phyloP scores from a whole-genome alignment of 1,140 invertebrate genomes.

The Druon quercuslanigerum region DNA sequence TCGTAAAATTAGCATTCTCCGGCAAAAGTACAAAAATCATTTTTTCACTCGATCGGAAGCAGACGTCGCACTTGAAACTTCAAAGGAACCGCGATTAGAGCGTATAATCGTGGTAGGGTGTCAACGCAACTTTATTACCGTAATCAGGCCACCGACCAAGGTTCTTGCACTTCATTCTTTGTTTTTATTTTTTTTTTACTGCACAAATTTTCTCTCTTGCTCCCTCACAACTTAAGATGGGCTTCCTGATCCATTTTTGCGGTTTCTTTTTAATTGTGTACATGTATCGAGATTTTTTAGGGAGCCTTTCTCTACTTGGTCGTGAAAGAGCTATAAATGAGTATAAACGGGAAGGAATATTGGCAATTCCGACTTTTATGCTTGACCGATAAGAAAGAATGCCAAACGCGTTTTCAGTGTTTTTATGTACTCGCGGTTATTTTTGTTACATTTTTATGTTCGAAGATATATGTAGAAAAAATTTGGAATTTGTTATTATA shows the following conservation, averaged over 20 bases:
- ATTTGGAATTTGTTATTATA: too few relatives aligned
- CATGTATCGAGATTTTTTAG: neutral
- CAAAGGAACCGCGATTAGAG: constrained; percentile 2
- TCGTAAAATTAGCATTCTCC: too few relatives aligned
- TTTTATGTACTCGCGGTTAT: too few relatives aligned
- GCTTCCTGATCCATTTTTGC: constrained; percentile 2
- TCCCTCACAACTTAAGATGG: neutral
- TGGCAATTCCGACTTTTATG: neutral
- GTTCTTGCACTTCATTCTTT: neutral
- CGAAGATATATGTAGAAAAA: too few relatives aligned
- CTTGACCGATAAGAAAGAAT: constrained; percentile 13
- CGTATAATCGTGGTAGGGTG: neutral
- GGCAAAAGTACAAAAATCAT: too few relatives aligned
- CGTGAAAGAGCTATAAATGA: constrained; percentile 2
- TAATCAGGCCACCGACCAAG: constrained; percentile 12
- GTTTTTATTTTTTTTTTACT: neutral
- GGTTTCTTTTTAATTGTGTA: constrained; percentile 4
- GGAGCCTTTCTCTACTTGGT: neutral
- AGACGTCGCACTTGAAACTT: neutral
- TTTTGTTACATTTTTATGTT: too few relatives aligned
- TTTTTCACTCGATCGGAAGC: neutral
- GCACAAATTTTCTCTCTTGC: neutral
- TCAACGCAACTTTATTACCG: constrained; percentile 21
- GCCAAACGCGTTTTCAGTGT: neutral
- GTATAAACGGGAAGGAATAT: neutral